These are phyloP conservation scores for Sebastes steindachneri DNA, from an alignment of 2,797 vertebrate species.

Conservation along the genomic window DNA sequence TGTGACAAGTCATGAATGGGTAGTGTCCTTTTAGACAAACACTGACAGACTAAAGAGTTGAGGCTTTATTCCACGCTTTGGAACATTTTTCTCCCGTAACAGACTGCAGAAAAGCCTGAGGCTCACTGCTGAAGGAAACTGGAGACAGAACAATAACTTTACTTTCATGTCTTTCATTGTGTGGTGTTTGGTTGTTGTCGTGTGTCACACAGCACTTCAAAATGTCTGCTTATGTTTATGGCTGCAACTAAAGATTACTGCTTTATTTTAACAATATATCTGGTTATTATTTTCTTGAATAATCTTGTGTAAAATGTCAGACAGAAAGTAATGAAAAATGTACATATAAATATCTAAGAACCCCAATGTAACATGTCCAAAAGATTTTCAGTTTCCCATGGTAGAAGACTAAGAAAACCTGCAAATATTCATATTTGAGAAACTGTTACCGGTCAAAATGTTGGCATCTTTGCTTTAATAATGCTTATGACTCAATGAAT, in stretches of 20 bases:
- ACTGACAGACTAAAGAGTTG: conserved; percentile 58
- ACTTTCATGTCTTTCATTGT: conserved; percentile 3
- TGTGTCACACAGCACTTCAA: conserved; percentile 13
- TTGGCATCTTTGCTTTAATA: not conserved
- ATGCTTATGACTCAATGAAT: not conserved
- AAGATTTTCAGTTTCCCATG: not conserved
- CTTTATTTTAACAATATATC: not conserved
- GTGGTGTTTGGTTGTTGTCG: not conserved
- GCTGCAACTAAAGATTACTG: not conserved
- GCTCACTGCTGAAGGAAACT: conserved; percentile 6
- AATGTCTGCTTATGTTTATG: not conserved
- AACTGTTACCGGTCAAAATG: not conserved
- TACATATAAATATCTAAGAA: not conserved
- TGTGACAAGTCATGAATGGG: conserved; percentile 69
- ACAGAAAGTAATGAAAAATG: not conserved
- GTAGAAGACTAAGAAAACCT: not conserved
- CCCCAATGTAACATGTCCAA: not conserved
- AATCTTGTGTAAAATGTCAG: not conserved
- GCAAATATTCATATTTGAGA: not conserved
- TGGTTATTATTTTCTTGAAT: not conserved
- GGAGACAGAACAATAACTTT: conserved; percentile 19
- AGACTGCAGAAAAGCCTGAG: not conserved
- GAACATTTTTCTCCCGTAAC: conserved; percentile 24
- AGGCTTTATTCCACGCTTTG: conserved; percentile 46
- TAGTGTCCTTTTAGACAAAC: conserved; percentile 65